A percentile compares a stretch with the other conserved stretches of the same genome.
phyloP scores from a whole-genome alignment of 23 tunicate species.

The Halocynthia aurantium region DNA sequence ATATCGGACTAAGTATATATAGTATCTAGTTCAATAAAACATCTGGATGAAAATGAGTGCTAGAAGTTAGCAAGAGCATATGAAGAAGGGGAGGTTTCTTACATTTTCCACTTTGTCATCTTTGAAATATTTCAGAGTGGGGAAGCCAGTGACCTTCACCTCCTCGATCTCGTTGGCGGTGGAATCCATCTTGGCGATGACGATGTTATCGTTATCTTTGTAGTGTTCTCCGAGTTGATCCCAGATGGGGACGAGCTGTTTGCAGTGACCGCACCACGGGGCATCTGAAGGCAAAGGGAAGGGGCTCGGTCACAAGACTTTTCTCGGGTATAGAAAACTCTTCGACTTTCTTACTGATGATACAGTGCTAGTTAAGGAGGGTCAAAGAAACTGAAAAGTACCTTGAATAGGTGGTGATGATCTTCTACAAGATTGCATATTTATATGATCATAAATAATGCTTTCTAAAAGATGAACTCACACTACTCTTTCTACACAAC shows the following conservation, averaged over 20 bases:
- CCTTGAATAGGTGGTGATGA: not conserved
- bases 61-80: too few species aligned
- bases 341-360: not conserved
- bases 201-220: slow-evolving; percentile 67
- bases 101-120: slow-evolving; percentile 36
- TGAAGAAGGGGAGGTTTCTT: slow-evolving; percentile 3
- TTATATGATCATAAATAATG: not conserved
- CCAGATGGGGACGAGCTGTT: slow-evolving; percentile 82
- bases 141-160: slow-evolving; percentile 88
- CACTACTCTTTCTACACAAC: not conserved
- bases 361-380: too few species aligned
- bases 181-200: slow-evolving; percentile 94
- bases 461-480: not conserved
- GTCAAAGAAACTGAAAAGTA: not conserved
- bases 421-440: not conserved
- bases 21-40: too few species aligned
- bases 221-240: slow-evolving; percentile 75
- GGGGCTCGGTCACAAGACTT: not conserved
- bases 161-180: slow-evolving; percentile 83
- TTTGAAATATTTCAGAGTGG: slow-evolving; percentile 94
- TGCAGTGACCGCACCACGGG: slow-evolving; percentile 99
- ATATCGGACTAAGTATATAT: too few species aligned
- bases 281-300: slow-evolving; percentile 59
- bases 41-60: too few species aligned
- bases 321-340: not conserved